These are phyloP conservation scores for Cacatua alba DNA, from an alignment of 2,113 vertebrate genomes.

Conservation along the genomic window DNA sequence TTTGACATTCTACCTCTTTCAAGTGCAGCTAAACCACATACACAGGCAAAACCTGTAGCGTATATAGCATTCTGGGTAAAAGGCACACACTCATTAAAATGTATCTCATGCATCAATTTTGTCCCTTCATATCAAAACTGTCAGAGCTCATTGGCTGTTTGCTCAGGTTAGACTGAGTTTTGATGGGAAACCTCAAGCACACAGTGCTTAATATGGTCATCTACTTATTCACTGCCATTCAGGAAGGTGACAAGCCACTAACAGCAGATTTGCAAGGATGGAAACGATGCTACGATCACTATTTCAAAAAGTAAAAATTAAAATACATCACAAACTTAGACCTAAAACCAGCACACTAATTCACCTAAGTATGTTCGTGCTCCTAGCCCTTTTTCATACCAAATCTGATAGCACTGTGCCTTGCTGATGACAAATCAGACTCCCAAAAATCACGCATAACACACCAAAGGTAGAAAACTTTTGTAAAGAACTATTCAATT, in stretches of 20 bases:
- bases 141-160: conserved; percentile 35
- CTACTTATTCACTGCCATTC: neutral
- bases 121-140: conserved; percentile 7
- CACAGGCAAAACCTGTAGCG: neutral
- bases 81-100: conserved; percentile 11
- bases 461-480: neutral
- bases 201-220: neutral
- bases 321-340: neutral
- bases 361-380: neutral
- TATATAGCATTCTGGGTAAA: neutral
- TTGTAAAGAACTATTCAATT: neutral
- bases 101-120: neutral
- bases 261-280: neutral
- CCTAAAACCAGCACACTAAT: neutral
- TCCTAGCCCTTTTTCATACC: neutral
- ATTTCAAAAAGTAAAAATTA: neutral
- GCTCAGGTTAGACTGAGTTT: neutral
- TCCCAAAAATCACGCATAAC: neutral
- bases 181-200: neutral
- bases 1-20: neutral
- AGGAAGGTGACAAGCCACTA: neutral
- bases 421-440: neutral
- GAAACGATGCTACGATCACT: rapidly evolving
- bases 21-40: neutral
- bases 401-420: neutral